Evolutionary conservation across 2,888 invertebrate genomes (phyloP), one percentile per base, ranked within the genome.

Genomic region (Iphiclides podalirius): DNA sequence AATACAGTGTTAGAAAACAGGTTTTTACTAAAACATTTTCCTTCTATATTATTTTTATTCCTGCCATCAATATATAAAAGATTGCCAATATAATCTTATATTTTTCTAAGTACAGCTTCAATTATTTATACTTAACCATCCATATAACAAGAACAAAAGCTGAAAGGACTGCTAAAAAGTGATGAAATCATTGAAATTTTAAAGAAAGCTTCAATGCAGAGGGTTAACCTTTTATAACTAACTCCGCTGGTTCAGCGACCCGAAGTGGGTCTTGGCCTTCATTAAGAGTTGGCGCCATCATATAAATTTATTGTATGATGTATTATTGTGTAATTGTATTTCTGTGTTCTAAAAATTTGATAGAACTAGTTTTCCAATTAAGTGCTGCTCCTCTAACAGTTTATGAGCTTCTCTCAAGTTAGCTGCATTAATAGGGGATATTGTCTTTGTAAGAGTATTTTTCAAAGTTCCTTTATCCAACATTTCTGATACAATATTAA

Each of bases 201-300:
- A 52, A 92, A 91, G 63, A 91, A 92, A 64, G 96, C 96, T 0
- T 97, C 97, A 91, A 96, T 75, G 92, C 91, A 0, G 94, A 96
- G 20, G 96, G 96, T 0, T 97, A 96, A 0, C 97, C 97, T 0
- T 97, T 97, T 69, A 91, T n/a, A n/a, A n/a, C n/a, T n/a, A n/a
- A n/a, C n/a, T n/a, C n/a, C n/a, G n/a, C n/a, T n/a, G n/a, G n/a
- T n/a, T n/a, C n/a, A n/a, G n/a, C n/a, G n/a, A n/a, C n/a, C n/a
- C n/a, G n/a, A n/a, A n/a, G n/a, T n/a, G n/a, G n/a, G n/a, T n/a
- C n/a, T n/a, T n/a, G n/a, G n/a, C n/a, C n/a, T n/a, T n/a, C n/a
- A n/a, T n/a, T n/a, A n/a, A n/a, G n/a, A n/a, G n/a, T n/a, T n/a
- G n/a, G n/a, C n/a, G n/a, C n/a, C n/a, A n/a, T n/a, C n/a, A n/a